Conservation (phyloP, 2,797 vertebrate genomes). For the Alfaro cultratus region DNA sequence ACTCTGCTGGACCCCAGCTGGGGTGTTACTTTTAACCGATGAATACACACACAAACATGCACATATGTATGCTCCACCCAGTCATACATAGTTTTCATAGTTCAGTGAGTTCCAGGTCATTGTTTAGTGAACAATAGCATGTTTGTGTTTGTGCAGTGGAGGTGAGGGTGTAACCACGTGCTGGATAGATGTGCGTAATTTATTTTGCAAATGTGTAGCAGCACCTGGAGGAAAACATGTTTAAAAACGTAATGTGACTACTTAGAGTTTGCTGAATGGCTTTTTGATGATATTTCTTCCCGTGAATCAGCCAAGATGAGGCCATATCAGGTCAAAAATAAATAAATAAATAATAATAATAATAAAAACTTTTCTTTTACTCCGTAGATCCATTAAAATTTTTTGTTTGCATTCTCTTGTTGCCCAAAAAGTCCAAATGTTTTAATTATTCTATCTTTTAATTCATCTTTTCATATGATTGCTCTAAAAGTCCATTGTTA, state of each 20-base stretch:
- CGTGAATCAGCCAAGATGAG: neutral
- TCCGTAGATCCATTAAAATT: neutral
- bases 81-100: slow-evolving; percentile 27
- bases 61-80: slow-evolving; percentile 7
- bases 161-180: slow-evolving; percentile 9
- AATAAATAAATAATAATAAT: too few relatives aligned
- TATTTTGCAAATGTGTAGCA: neutral
- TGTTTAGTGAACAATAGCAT: slow-evolving; percentile 59
- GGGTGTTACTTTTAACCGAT: slow-evolving; percentile 51
- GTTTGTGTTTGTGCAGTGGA: slow-evolving; percentile 17
- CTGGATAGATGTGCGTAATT: neutral
- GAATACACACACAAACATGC: slow-evolving; percentile 12
- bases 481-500: neutral
- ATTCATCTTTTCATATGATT: neutral
- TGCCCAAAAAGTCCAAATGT: neutral
- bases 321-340: neutral
- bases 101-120: slow-evolving; percentile 64
- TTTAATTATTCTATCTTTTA: too few relatives aligned
- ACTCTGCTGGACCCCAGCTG: slow-evolving; percentile 67
- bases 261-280: neutral
- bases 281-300: neutral
- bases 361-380: neutral
- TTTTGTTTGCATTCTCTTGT: neutral
- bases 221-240: neutral
- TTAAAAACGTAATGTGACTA: neutral